A percentile compares a stretch with the other conserved stretches of the same genome.
Evolutionary conservation across 2,888 invertebrate genomes (phyloP).

Genomic region (Trissoscelio sp.): DNA sequence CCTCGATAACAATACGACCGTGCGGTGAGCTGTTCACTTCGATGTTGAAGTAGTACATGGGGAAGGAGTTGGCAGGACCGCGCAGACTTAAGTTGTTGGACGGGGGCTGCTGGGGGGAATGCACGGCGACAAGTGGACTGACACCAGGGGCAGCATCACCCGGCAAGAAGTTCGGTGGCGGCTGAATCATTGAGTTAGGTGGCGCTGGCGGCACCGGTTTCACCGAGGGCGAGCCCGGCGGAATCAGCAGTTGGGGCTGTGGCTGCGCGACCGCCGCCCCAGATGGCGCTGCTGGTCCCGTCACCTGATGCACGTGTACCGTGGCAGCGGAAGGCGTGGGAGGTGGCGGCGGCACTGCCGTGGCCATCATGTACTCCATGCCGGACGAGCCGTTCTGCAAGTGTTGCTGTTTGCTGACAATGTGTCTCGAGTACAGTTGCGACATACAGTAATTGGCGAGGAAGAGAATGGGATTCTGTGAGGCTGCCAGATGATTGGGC

Average conservation of each 20-base stretch:
- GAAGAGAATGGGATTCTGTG: constrained; percentile 89
- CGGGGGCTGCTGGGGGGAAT: constrained; percentile 83
- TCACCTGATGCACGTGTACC: constrained; percentile 82
- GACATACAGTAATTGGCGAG: constrained; percentile 91
- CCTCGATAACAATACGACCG: constrained; percentile 91
- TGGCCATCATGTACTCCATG: constrained; percentile 78
- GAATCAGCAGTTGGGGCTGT: constrained; percentile 77
- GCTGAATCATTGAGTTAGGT: constrained; percentile 78
- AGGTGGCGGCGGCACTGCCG: constrained; percentile 76
- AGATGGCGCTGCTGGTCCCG: constrained; percentile 36
- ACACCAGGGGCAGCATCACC: constrained; percentile 68
- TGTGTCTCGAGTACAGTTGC: constrained; percentile 88
- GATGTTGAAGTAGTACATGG: constrained; percentile 90
- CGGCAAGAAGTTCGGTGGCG: constrained; percentile 79
- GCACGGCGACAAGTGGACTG: constrained; percentile 79
- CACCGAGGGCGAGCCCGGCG: constrained; percentile 81
- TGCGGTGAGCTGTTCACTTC: constrained; percentile 89
- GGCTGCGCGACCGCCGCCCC: constrained; percentile 79
- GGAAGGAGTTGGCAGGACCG: constrained; percentile 86
- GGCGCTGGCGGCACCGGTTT: constrained; percentile 76
- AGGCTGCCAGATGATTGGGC: constrained; percentile 81
- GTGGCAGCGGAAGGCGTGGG: constrained; percentile 80
- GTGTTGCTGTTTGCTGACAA: constrained; percentile 86
- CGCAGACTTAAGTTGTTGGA: constrained; percentile 82
- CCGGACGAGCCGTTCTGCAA: constrained; percentile 84